Conservation (phyloP, 2,113 vertebrate species). For the Tiliqua scincoides region DNA sequence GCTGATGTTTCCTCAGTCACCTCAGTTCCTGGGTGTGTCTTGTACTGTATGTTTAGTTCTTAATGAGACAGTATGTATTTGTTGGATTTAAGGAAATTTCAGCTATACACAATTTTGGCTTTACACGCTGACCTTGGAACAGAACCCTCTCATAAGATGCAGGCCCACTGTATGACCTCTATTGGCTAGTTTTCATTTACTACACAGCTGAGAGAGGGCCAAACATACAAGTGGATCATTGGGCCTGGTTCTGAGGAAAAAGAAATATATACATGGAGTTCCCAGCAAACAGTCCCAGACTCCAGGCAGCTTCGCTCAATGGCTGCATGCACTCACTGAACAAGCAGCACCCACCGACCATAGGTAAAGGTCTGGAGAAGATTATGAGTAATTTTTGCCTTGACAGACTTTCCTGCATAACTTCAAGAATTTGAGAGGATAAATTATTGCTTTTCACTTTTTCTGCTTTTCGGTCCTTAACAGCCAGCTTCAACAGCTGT, state of each 20-base stretch:
- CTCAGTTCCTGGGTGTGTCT: no score
- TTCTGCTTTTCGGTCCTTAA: background rate
- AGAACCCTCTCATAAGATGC: no score
- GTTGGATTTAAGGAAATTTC: no score
- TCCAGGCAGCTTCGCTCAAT: no score
- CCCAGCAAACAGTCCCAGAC: background rate
- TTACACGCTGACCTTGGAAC: no score
- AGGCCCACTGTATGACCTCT: no score
- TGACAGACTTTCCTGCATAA: background rate
- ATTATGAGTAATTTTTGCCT: background rate
- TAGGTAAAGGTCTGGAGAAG: background rate
- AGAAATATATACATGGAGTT: background rate
- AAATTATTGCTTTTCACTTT: conserved; percentile 24
- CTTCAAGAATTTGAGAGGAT: conserved; percentile 29
- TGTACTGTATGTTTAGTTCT: no score
- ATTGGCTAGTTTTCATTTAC: background rate
- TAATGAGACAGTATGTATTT: no score
- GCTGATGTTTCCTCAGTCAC: no score
- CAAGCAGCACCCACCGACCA: background rate
- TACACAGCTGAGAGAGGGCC: no score
- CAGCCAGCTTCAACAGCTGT: conserved; percentile 18
- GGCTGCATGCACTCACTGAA: background rate
- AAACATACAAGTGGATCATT: no score
- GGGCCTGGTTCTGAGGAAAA: background rate
- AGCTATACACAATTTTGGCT: no score